phyloP scores from a whole-genome alignment of 2,888 invertebrate species.

The Chironomus riparius region DNA sequence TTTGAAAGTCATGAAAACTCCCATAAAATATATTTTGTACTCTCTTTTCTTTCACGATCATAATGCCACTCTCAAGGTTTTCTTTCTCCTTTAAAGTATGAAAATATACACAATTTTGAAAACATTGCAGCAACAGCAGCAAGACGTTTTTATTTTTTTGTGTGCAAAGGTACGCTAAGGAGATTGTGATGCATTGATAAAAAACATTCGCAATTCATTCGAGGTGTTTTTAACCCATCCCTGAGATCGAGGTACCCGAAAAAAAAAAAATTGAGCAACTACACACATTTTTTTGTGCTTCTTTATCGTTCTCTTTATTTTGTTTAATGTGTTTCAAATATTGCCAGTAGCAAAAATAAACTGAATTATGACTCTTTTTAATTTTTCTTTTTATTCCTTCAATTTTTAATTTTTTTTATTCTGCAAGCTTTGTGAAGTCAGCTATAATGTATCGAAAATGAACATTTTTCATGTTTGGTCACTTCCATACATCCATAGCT shows the following conservation, averaged over 20 bases:
- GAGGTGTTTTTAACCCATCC: constrained; percentile 2
- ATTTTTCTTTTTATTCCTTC: not conserved
- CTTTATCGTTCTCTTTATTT: constrained; percentile 16
- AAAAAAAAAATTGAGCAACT: not conserved
- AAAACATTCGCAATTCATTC: not conserved
- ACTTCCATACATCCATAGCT: no score
- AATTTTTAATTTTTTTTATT: not conserved
- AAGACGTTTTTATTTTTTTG: no score
- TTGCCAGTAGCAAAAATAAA: constrained; percentile 19
- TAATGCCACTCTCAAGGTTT: not conserved
- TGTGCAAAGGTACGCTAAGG: not conserved
- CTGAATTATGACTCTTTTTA: constrained; percentile 11
- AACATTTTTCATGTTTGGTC: not conserved
- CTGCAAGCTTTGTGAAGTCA: not conserved
- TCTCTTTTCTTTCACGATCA: not conserved
- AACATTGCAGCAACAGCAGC: not conserved
- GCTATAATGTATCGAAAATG: not conserved
- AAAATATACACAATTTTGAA: no score
- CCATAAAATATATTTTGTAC: constrained; percentile 4
- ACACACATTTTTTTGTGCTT: not conserved
- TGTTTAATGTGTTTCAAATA: constrained; percentile 24
- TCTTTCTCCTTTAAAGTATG: not conserved
- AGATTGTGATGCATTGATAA: not conserved
- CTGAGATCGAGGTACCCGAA: not conserved
- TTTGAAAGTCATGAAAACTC: constrained; percentile 25